These are phyloP conservation scores for Pangasius djambal DNA, from an alignment of 2,797 vertebrate species.

Conservation along the genomic window DNA sequence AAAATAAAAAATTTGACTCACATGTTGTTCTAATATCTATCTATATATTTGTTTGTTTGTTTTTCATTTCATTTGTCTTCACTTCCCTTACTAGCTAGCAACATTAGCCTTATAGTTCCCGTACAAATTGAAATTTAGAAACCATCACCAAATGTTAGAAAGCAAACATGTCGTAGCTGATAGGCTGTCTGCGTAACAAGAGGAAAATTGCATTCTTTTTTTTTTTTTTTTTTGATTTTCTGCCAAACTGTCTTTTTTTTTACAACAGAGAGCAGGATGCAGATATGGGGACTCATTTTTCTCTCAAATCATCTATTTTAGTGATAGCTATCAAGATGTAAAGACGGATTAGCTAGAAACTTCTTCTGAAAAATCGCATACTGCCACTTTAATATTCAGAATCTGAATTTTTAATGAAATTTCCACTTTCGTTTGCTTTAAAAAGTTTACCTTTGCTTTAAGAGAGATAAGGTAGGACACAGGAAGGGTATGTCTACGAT, in stretches of 20 bases:
- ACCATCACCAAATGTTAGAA: background rate
- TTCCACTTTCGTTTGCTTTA: background rate
- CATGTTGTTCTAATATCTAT: background rate
- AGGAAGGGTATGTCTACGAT: constrained; percentile 58
- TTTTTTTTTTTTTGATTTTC: background rate
- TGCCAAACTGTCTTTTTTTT: background rate
- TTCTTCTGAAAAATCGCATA: background rate
- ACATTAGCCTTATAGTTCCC: background rate
- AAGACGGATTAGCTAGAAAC: background rate
- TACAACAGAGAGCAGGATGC: background rate
- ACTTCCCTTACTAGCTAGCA: background rate
- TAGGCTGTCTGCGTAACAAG: background rate
- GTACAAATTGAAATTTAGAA: background rate
- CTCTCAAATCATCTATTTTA: background rate
- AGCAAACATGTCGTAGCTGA: background rate
- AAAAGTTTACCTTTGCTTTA: background rate
- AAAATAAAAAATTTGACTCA: background rate
- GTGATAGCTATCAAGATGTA: too few species aligned
- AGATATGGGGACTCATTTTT: too few species aligned
- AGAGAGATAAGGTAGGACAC: constrained; percentile 35
- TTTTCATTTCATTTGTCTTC: background rate
- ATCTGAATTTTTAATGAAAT: background rate
- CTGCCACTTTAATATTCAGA: background rate
- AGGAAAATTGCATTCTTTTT: background rate
- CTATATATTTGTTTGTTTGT: background rate